Conservation (phyloP, 2,113 vertebrate species). For the Arothron firmamentum region DNA sequence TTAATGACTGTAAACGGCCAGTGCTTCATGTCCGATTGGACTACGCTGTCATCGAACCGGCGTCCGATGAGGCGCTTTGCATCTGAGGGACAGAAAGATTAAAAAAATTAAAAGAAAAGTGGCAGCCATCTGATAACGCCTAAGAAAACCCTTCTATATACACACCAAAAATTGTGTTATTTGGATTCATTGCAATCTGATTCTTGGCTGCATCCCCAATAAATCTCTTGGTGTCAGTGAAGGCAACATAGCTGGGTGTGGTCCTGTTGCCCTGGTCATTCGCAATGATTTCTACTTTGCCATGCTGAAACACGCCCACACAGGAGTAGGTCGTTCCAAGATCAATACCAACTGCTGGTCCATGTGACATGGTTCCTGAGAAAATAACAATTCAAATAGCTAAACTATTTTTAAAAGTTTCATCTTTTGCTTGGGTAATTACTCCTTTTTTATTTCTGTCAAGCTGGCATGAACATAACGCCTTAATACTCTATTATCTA, state of each 20-base stretch:
- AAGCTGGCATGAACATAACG: too few species aligned
- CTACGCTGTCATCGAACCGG: constrained; percentile 70
- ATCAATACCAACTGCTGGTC: constrained; percentile 89
- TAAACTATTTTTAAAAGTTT: too few species aligned
- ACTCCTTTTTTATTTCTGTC: too few species aligned
- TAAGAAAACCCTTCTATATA: background rate
- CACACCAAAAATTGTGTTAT: constrained; percentile 75
- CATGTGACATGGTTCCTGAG: constrained; percentile 79
- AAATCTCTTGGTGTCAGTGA: constrained; percentile 71
- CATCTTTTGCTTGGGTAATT: too few species aligned
- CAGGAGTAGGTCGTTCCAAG: constrained; percentile 80
- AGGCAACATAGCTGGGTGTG: constrained; percentile 75
- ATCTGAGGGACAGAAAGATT: constrained; percentile 47
- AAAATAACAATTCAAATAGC: background rate
- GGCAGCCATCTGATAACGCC: too few species aligned
- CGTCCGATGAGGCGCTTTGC: constrained; percentile 78
- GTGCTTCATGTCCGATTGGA: constrained; percentile 77
- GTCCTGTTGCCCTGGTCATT: constrained; percentile 82
- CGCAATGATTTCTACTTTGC: constrained; percentile 1
- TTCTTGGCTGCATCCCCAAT: constrained; percentile 40
- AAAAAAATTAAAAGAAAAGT: too few species aligned
- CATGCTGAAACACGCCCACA: too few species aligned
- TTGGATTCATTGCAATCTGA: constrained; percentile 78
- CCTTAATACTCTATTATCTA: too few species aligned
- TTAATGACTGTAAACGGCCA: constrained; percentile 75